Evolutionary conservation across 2,113 vertebrate species (phyloP), one percentile per base, ranked within the genome.

Genomic region (Urocolius indicus): DNA sequence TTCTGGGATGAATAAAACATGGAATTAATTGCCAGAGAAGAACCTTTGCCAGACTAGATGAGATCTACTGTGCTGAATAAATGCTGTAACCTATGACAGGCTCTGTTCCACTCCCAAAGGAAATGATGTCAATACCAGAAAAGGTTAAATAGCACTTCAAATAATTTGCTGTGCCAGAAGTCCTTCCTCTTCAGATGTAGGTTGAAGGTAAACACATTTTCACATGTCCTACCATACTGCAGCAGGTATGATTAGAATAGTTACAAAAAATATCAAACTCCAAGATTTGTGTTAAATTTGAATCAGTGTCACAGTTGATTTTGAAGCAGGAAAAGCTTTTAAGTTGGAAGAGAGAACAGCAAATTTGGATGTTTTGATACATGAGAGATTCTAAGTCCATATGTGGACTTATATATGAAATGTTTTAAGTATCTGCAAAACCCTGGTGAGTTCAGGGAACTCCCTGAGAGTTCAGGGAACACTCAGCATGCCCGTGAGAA

Each of bases 1-100:
- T 95, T 96, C 89, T 90, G 88, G 79, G 83, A 98, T 98, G 97
- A 98, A 98, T 98, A 98, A 98, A 98, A 98, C 98, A 98, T 97
- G 72, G 96, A 97, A 96, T 97, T 98, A 98, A 98, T 98, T 98
- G 95, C 85, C 67, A 72, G 90, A 90, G 91, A 97, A 90, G 96
- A 94, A 96, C 61, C 80, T 94, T 97, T 66, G 24, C 96, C 96
- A 96, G 82, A 66, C 69, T 71, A 87, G 87, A 66, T 59, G 84
- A 95, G 91, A 92, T 94, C 95, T 84, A 73, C 91, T 88, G 43
- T 89, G 77, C 91, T 94, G 91, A 94, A 91, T 91, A 84, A 92
- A 94, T 94, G 76, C 61, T 91, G 10, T 91, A 95, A 91, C 87
- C 93, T 95, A 17, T 32, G 78, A 66, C 91, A 95, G 83, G 43